A percentile compares a stretch with the other conserved stretches of the same genome.
These are phyloP conservation scores for Cinclus cinclus DNA, from an alignment of 2,113 vertebrate species.

Conservation along the genomic window DNA sequence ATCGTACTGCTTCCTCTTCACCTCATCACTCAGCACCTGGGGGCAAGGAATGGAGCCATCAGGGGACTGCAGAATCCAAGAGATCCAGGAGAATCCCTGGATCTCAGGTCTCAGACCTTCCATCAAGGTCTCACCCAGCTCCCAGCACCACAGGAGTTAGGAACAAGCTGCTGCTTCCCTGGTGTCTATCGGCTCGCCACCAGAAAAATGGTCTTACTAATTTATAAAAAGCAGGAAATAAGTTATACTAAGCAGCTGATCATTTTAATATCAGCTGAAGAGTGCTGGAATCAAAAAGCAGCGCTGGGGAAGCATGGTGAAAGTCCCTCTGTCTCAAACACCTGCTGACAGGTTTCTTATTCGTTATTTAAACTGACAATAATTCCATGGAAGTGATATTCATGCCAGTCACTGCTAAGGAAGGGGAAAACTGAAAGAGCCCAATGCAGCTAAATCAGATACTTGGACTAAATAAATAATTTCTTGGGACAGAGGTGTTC, in stretches of 20 bases:
- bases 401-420: not conserved
- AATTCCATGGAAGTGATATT: not conserved
- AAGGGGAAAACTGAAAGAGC: not conserved
- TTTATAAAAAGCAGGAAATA: not conserved
- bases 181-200: not conserved
- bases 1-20: conserved; percentile 94
- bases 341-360: not conserved
- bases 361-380: not conserved
- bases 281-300: not conserved
- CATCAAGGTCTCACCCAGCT: fast-evolving
- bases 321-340: not conserved
- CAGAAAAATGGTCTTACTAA: not conserved
- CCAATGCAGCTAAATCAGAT: not conserved
- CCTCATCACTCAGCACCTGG: conserved; percentile 91
- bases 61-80: not conserved
- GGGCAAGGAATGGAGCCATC: fast-evolving
- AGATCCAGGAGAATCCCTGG: not conserved
- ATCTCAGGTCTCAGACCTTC: not conserved
- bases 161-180: not conserved
- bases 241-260: fast-evolving
- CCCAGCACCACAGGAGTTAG: fast-evolving
- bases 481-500: not conserved
- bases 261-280: fast-evolving
- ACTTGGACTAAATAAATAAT: not conserved
- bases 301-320: too few relatives aligned